Evolutionary conservation across 1,140 invertebrate species (phyloP).

Genomic region (Bombus pyrosoma): DNA sequence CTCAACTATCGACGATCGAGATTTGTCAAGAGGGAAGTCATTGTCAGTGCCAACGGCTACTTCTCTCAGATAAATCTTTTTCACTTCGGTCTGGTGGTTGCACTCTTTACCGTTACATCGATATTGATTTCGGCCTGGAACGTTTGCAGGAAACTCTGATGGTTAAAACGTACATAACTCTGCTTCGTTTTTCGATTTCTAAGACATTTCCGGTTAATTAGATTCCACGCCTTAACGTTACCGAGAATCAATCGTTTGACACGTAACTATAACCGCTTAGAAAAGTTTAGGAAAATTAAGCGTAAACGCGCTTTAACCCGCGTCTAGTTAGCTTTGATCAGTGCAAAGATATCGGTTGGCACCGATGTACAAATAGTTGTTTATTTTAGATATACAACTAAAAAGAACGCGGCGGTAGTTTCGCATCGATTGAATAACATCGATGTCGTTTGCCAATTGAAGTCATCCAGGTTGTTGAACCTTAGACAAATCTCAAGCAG

Average conservation of each 20-base stretch:
- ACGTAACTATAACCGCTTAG: not conserved
- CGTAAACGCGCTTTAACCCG: not conserved
- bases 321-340: not conserved
- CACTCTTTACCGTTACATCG: slow-evolving; percentile 59
- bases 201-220: not conserved
- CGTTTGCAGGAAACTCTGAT: slow-evolving; percentile 37
- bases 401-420: slow-evolving; percentile 22
- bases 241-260: not conserved
- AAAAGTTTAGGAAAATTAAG: not conserved
- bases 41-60: slow-evolving; percentile 79
- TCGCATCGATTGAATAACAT: slow-evolving; percentile 57
- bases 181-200: not conserved
- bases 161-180: not conserved
- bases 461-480: slow-evolving; percentile 45
- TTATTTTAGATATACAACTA: slow-evolving; percentile 49
- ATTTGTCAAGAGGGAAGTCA: slow-evolving; percentile 66
- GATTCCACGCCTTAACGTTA: too few species aligned
- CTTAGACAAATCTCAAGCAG: not conserved
- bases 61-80: slow-evolving; percentile 79
- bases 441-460: slow-evolving; percentile 57
- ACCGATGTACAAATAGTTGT: slow-evolving; percentile 17
- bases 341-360: slow-evolving; percentile 20
- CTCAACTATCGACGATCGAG: slow-evolving; percentile 64
- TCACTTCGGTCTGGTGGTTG: slow-evolving; percentile 66
- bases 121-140: slow-evolving; percentile 61